Percentiles rank a stretch among this genome's conserved stretches.
These are phyloP conservation scores for Lophura nycthemera DNA, from an alignment of 2,113 vertebrate species.

Conservation along the genomic window DNA sequence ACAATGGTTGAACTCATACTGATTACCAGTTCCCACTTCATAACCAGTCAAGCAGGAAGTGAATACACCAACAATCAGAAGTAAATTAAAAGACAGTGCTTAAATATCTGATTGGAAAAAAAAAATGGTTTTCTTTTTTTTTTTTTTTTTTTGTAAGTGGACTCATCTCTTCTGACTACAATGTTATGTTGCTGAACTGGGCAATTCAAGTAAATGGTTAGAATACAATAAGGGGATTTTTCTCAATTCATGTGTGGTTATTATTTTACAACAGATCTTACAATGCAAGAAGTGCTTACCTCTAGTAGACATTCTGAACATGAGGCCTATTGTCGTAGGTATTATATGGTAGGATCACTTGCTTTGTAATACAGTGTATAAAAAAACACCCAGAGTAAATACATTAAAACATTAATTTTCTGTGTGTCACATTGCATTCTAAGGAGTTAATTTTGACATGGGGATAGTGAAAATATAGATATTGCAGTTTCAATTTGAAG, in stretches of 20 bases:
- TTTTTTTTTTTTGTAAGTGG: not conserved
- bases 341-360: not conserved
- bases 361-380: slow-evolving; percentile 52
- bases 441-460: slow-evolving; percentile 58
- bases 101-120: slow-evolving; percentile 24
- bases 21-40: not conserved
- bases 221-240: not conserved
- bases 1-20: slow-evolving; percentile 15
- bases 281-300: not conserved
- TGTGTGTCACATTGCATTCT: slow-evolving; percentile 66
- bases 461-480: slow-evolving; percentile 46
- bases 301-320: not conserved
- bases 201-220: slow-evolving; percentile 11
- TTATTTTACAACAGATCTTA: not conserved
- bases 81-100: not conserved
- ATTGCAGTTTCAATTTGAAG: slow-evolving; percentile 61
- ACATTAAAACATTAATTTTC: slow-evolving; percentile 57
- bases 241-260: not conserved
- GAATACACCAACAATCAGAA: slow-evolving; percentile 9
- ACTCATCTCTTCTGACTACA: slow-evolving; percentile 17
- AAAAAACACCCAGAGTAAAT: slow-evolving; percentile 58
- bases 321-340: fast-evolving
- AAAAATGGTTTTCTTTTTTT: not conserved
- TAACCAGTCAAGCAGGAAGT: not conserved
- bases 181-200: slow-evolving; percentile 9